Base-by-base conservation (phyloP, 2,797 vertebrate species). In the Lithobates sylvaticus region DNA sequence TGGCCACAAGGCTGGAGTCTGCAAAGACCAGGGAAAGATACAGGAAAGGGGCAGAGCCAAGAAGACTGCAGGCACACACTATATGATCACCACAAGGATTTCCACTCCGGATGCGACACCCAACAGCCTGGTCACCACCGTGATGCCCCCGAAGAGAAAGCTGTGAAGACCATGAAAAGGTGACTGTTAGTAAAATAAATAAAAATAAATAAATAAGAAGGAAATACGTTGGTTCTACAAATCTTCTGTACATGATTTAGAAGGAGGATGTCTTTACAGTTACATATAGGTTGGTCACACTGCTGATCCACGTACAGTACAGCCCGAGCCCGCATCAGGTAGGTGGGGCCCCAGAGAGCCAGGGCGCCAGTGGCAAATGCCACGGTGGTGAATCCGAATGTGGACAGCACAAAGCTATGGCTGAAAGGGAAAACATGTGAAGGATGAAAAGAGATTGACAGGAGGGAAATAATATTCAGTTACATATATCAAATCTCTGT, bases 341-440 rank as follows among this genome's bases (percentile, higher is more conserved):
- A 97, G 0, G 96, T 93, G 0, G 97, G 97, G 0, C 96, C 96
- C 97, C 97, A 98, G 0, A 97, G 95, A 2, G 97, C 97, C 90
- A 98, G 91, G 0, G 96, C 96, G 18, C 97, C 97, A 0, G 97
- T 98, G 83, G 97, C 97, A 2, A 98, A 98, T 0, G 97, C 97
- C 92, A 98, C 97, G 0, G 97, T 94, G 0, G 97, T 98, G 94
- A 97, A 98, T 84, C 97, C 97, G 0, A 97, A 88, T 0, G 97
- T 97, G 16, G 96, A 97, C 85, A 97, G 87, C 83, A 97, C 18
- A 67, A 98, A 98, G 86, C 96, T 97, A 27, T 9, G 87, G 84
- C 97, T 98, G 91, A 5, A 21, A 70, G 34, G 12, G 29, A 70
- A n/a, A 32, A 58, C 0, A 27, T 23, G 27, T 58, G 36, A 54